Base-by-base conservation (phyloP, 2,888 invertebrate genomes). In the Acleris emargana region DNA sequence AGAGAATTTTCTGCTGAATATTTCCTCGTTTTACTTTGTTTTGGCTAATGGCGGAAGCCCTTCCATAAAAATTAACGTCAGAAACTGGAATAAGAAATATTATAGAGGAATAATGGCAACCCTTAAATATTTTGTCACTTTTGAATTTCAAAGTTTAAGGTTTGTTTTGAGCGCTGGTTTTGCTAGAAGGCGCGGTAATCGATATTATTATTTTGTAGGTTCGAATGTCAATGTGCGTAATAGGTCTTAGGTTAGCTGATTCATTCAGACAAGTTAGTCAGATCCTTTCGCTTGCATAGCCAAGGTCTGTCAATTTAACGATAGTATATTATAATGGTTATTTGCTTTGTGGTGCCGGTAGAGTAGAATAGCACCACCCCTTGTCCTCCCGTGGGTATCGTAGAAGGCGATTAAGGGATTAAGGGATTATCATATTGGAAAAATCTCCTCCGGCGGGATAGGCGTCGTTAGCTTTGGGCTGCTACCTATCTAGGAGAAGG, bases 11-110 rank as follows among this genome's bases (percentile, higher is more conserved):
- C 78, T 69, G 72, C 67, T 54, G 68, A 73, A 76, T 73, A 71
- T 74, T 79, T 82, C 72, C 75, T 73, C 71, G 58, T 73, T 69
- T 78, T 78, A 81, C 78, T 78, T 74, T 78, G 80, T 74, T 76
- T 72, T 71, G 74, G 70, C 73, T 75, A 80, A 80, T 76, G 74
- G 74, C 71, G 72, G 75, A 80, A 76, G 72, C 79, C 76, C 77
- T 76, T 76, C 64, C 69, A 72, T 75, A 72, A 73, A 80, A 82
- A 80, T 78, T 71, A 73, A 66, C 72, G 67, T 73, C 66, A 68
- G 72, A 66, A 71, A 69, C 67, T 66, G 42, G 59, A 71, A 77
- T 74, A 64, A 72, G 68, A 68, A 61, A 58, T 69, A 69, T 68
- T 71, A 73, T 76, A 73, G 70, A 73, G 50, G 69, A 71, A 69